Percentiles rank a stretch among this genome's conserved stretches.
Evolutionary conservation across 2,888 invertebrate species (phyloP).

Genomic region (Pristionchus entomophagus): DNA sequence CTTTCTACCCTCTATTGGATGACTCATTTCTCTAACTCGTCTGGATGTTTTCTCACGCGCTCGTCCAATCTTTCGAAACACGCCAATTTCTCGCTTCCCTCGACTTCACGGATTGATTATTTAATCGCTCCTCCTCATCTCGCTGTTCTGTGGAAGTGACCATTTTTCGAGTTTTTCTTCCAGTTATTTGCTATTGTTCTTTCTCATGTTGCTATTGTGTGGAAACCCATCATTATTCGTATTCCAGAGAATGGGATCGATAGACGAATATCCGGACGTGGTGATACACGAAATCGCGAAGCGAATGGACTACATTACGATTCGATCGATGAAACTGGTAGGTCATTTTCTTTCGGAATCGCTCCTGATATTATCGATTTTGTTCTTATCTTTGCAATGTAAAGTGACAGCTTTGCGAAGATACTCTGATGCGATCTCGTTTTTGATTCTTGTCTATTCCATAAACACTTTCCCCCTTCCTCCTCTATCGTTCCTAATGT

Average conservation of each 20-base stretch:
- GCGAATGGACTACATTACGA: not conserved
- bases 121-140: not conserved
- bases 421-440: too few species aligned
- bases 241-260: not conserved
- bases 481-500: too few species aligned
- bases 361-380: too few species aligned
- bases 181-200: too few species aligned
- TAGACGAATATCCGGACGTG: not conserved
- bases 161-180: not conserved
- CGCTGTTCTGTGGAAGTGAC: not conserved
- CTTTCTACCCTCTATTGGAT: not conserved
- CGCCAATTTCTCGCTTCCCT: not conserved
- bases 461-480: too few species aligned
- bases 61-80: not conserved
- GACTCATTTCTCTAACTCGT: conserved; percentile 1
- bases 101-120: not conserved
- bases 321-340: not conserved
- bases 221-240: not conserved
- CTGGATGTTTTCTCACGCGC: conserved; percentile 13
- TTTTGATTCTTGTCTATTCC: too few species aligned
- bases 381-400: too few species aligned
- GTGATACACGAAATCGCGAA: conserved; percentile 30
- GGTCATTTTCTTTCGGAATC: too few species aligned
- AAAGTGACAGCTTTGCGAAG: too few species aligned
- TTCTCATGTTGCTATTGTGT: not conserved